Evolutionary conservation across 2,113 vertebrate species (phyloP), one percentile per base, ranked within the genome.

Genomic region (Spermophilus dauricus): DNA sequence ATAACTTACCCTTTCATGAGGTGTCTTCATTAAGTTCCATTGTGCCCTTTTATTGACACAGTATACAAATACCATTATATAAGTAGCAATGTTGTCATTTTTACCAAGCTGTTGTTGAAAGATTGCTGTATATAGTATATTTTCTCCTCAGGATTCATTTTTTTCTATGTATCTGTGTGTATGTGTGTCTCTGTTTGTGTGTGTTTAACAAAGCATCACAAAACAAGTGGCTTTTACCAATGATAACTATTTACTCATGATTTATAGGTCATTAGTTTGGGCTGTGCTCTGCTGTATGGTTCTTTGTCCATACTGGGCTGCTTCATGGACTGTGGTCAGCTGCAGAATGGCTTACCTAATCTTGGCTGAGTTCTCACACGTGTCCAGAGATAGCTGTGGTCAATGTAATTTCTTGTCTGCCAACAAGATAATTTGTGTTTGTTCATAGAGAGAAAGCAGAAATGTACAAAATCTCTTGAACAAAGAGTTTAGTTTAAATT

Each of bases 21-120:
- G 10, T 69, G 34, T 22, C 75, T 56, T 86, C 13, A 22, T 26
- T 77, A 45, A 86, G 28, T 94, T 97, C 89, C 80, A 53, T 39
- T 32, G 0, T 89, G 51, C 70, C 58, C 69, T 93, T 94, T 86
- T 56, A 75, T 82, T 58, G 18, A 70, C 20, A 42, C 26, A 69
- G 17, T 78, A 32, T 89, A 73, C 4, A 87, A 56, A 34, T 32
- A 93, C 32, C 56, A 63, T 81, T 82, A 58, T 77, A 9, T 91
- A 73, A 53, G 83, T n/a, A 82, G 48, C 34, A 65, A 73, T 69
- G 10, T 78, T 69, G 8, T 53, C 14, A 58, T 56, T 93, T 93
- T 88, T 51, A 32, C 76, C 80, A 76, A 81, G 45, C 42, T 70
- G 0, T 87, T 84, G 28, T 85, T 95, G 63, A 97, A 95, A 95